These are phyloP conservation scores for Enoplosus armatus DNA, from an alignment of 2,797 vertebrate species.

Conservation along the genomic window DNA sequence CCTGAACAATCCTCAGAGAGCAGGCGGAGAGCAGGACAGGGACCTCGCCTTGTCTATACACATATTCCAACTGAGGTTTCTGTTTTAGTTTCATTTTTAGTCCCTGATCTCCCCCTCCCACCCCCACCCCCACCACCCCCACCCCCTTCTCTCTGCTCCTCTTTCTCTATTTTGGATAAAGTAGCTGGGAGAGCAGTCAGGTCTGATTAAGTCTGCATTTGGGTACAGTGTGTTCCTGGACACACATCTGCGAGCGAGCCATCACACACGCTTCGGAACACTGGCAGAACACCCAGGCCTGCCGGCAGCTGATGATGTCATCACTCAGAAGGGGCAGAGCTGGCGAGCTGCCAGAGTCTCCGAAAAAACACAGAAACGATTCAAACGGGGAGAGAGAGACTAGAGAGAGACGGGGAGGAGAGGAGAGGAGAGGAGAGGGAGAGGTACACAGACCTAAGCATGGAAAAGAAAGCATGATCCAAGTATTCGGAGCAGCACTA, in stretches of 20 bases:
- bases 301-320: slow-evolving; percentile 98
- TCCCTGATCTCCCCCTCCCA: slow-evolving; percentile 43
- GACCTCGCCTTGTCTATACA: slow-evolving; percentile 71
- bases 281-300: slow-evolving; percentile 99
- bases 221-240: slow-evolving; percentile 99
- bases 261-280: slow-evolving; percentile 99
- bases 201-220: slow-evolving; percentile 99
- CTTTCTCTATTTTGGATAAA: slow-evolving; percentile 89
- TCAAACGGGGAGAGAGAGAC: slow-evolving; percentile 66
- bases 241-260: slow-evolving; percentile 99
- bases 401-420: slow-evolving; percentile 43
- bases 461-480: slow-evolving; percentile 71
- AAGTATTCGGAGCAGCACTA: slow-evolving; percentile 69
- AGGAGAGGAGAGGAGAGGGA: slow-evolving; percentile 51
- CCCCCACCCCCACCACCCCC: slow-evolving; percentile 19
- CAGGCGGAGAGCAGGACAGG: slow-evolving; percentile 64
- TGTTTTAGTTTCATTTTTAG: slow-evolving; percentile 85
- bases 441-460: slow-evolving; percentile 65
- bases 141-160: no score
- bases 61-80: slow-evolving; percentile 76
- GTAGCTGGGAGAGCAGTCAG: slow-evolving; percentile 97
- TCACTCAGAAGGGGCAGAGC: slow-evolving; percentile 94
- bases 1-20: slow-evolving; percentile 60
- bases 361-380: slow-evolving; percentile 78
- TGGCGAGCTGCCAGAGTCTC: slow-evolving; percentile 83